Conservation (phyloP, 1,140 invertebrate species). For the Drosophila neocordata region DNA sequence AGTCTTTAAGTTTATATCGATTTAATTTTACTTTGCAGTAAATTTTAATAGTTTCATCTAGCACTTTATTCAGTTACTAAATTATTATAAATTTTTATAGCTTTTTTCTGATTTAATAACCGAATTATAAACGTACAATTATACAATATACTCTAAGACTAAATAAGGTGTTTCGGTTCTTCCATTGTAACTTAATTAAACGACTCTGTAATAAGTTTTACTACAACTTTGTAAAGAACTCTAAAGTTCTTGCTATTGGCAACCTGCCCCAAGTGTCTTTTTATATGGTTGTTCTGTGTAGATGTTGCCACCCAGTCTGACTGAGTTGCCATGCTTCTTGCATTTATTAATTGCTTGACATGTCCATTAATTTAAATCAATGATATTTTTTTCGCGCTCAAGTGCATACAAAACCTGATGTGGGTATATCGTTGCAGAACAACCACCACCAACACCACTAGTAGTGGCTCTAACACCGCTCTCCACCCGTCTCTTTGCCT, state of each 20-base stretch:
- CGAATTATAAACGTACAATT: too few relatives aligned
- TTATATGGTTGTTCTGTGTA: background rate
- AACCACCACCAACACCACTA: slow-evolving; percentile 5
- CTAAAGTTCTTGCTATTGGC: background rate
- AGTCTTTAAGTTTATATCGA: too few relatives aligned
- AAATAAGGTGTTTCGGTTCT: background rate
- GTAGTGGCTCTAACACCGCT: background rate
- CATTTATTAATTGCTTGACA: slow-evolving; percentile 83
- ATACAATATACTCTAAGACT: background rate
- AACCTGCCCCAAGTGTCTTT: background rate
- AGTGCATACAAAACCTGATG: slow-evolving; percentile 46
- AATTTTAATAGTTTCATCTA: too few relatives aligned
- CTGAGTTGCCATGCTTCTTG: slow-evolving; percentile 65
- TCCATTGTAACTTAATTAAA: background rate
- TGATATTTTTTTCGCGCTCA: slow-evolving; percentile 67
- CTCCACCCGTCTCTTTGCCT: background rate
- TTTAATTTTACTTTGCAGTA: too few relatives aligned
- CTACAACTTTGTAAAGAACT: background rate
- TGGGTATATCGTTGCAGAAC: slow-evolving; percentile 12
- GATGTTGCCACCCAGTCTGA: slow-evolving; percentile 6
- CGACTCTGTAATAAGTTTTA: background rate
- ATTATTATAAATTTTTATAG: too few relatives aligned
- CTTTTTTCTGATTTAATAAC: too few relatives aligned
- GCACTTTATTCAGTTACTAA: too few relatives aligned
- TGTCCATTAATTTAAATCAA: slow-evolving; percentile 82